phyloP scores from a whole-genome alignment of 1,140 invertebrate species.

The Wasmannia auropunctata region DNA sequence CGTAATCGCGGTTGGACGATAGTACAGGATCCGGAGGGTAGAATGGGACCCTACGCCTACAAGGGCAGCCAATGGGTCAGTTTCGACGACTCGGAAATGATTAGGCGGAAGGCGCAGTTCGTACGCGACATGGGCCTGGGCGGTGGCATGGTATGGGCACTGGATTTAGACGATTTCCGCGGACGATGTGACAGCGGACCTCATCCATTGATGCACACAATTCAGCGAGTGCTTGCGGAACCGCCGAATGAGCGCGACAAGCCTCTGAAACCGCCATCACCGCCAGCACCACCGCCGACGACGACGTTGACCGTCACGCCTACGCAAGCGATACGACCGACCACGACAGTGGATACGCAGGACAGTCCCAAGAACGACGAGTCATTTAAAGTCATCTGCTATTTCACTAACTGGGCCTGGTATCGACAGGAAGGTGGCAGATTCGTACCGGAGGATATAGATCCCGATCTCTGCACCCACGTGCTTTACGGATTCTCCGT shows the following conservation, averaged over 20 bases:
- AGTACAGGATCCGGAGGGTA: conserved; percentile 89
- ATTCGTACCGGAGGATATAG: conserved; percentile 88
- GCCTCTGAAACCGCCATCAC: conserved; percentile 57
- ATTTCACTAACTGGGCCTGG: conserved; percentile 89
- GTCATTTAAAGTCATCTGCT: conserved; percentile 88
- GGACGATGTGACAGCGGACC: conserved; percentile 89
- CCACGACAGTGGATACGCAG: conserved; percentile 6
- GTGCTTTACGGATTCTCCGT: conserved; percentile 90
- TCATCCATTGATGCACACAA: conserved; percentile 90
- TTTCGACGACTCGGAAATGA: conserved; percentile 93
- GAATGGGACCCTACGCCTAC: conserved; percentile 95
- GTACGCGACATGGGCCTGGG: conserved; percentile 91
- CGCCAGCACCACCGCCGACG: conserved; percentile 60
- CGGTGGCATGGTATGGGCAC: conserved; percentile 96
- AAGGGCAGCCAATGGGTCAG: conserved; percentile 95
- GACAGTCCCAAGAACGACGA: conserved; percentile 75
- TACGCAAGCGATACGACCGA: conserved; percentile 14
- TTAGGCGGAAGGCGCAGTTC: conserved; percentile 91
- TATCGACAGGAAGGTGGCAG: conserved; percentile 87
- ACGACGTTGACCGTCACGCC: conserved; percentile 20
- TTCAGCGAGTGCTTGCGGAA: conserved; percentile 88
- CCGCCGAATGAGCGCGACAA: conserved; percentile 78
- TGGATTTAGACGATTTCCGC: conserved; percentile 88
- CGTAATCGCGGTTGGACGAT: conserved; percentile 91
- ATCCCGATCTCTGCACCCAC: conserved; percentile 88